Percentiles rank a stretch among this genome's conserved stretches.
Conservation (phyloP, 1,140 invertebrate species). For the Drosophila miranda region DNA sequence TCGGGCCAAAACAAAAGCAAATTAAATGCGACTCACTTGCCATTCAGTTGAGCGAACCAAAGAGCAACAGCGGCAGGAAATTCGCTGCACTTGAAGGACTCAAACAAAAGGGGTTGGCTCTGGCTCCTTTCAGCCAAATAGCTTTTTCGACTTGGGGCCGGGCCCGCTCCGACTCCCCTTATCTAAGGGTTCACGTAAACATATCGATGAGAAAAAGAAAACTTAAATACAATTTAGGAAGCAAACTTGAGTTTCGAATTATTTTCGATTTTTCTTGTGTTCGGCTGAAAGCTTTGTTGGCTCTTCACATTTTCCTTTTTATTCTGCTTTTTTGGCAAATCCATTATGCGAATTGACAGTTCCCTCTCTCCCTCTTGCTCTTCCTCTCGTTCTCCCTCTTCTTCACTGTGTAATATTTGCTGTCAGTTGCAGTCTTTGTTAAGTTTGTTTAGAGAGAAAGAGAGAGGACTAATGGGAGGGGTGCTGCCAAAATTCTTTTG, state of each 20-base stretch:
- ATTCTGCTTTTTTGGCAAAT: constrained; percentile 72
- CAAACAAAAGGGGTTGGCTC: constrained; percentile 23
- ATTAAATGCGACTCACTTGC: constrained; percentile 81
- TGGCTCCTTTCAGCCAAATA: background rate
- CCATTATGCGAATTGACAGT: constrained; percentile 81
- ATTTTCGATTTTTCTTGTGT: constrained; percentile 51
- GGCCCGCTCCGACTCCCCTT: background rate
- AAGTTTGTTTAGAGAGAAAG: constrained; percentile 47
- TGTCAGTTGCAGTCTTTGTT: constrained; percentile 80
- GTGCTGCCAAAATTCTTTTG: too few relatives aligned
- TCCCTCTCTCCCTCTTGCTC: constrained; percentile 24
- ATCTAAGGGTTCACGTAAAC: constrained; percentile 34
- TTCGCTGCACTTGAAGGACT: constrained; percentile 41
- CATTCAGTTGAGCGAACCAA: constrained; percentile 71
- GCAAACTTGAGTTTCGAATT: constrained; percentile 62
- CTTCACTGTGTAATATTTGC: constrained; percentile 66
- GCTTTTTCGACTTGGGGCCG: too few relatives aligned
- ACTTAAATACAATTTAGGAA: constrained; percentile 44
- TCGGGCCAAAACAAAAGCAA: constrained; percentile 69
- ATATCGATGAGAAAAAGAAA: constrained; percentile 55
- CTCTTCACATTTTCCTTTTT: constrained; percentile 65
- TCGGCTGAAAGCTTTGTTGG: constrained; percentile 58
- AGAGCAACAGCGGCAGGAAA: constrained; percentile 39
- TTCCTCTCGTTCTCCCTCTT: constrained; percentile 20
- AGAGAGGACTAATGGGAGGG: too few relatives aligned